A percentile compares a stretch with the other conserved stretches of the same genome.
These are phyloP conservation scores for Orchesellides sinensis DNA, from an alignment of 2,888 invertebrate species.

Conservation along the genomic window DNA sequence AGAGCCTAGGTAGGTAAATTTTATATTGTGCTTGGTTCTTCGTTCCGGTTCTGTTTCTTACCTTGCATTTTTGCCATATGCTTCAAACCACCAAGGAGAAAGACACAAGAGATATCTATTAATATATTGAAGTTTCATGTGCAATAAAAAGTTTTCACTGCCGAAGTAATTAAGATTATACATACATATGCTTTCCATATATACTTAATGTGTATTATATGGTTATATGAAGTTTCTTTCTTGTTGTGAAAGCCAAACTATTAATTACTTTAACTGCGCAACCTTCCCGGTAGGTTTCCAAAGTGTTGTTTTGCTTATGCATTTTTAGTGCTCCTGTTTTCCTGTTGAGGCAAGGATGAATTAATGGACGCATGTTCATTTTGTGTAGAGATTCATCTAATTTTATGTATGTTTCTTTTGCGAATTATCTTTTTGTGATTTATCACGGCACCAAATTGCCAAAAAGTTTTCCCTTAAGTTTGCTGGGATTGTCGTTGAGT, in stretches of 20 bases:
- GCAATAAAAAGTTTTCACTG: conserved; percentile 19
- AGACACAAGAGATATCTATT: conserved; percentile 6
- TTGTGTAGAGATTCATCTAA: too few species aligned
- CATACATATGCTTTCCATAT: too few species aligned
- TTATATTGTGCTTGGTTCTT: neutral
- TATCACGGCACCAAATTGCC: conserved; percentile 22
- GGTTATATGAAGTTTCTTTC: too few species aligned
- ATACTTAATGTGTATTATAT: too few species aligned
- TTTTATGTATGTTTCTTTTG: neutral
- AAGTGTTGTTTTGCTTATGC: too few species aligned
- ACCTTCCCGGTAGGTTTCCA: neutral
- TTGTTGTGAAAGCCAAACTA: too few species aligned
- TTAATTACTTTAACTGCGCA: neutral
- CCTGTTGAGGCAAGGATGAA: too few species aligned
- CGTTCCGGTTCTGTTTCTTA: neutral
- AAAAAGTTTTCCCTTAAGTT: conserved; percentile 23
- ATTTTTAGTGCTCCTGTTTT: too few species aligned
- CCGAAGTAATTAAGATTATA: conserved; percentile 54
- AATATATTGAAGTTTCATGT: conserved; percentile 12
- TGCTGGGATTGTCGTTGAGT: too few species aligned
- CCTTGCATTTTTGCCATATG: neutral
- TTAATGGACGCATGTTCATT: too few species aligned
- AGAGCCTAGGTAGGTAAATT: neutral
- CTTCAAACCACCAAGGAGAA: neutral
- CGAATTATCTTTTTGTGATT: conserved; percentile 18